Percentiles rank a stretch among this genome's conserved stretches.
These are phyloP conservation scores for Zoanthus sociatus DNA, from an alignment of 92 coral and sea anemone genomes.

Conservation along the genomic window DNA sequence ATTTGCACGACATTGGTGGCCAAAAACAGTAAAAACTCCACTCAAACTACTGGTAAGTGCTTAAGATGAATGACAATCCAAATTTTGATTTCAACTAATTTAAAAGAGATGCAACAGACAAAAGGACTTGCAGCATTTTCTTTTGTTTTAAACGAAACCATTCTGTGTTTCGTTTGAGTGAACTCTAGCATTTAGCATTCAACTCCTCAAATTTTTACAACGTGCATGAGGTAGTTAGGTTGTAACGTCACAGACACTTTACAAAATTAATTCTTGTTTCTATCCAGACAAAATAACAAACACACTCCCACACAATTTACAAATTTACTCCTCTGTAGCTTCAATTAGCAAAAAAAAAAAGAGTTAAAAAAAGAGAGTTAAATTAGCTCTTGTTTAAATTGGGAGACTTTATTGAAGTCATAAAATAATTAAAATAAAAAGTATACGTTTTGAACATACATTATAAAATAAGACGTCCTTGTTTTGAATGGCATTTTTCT, in stretches of 20 bases:
- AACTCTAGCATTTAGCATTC: neutral
- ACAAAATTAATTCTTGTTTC: conserved; percentile 17
- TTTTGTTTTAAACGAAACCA: neutral
- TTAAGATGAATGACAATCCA: neutral
- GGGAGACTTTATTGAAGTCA: neutral
- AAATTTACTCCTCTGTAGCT: neutral
- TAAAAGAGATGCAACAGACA: neutral
- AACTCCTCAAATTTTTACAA: neutral
- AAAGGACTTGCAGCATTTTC: neutral
- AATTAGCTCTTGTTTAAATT: neutral
- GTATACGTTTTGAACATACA: neutral
- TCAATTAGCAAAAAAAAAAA: neutral
- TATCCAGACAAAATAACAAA: conserved; percentile 21
- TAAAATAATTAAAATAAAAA: conserved; percentile 3
- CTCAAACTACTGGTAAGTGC: conserved; percentile 11
- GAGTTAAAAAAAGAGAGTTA: too few species aligned
- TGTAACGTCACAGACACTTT: neutral
- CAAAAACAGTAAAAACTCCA: neutral
- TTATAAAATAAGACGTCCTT: neutral
- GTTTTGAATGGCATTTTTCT: conserved; percentile 1
- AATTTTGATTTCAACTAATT: neutral
- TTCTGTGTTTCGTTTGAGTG: neutral
- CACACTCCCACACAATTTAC: conserved; percentile 16
- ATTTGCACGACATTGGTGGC: neutral
- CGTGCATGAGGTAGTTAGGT: neutral